A percentile compares a stretch with the other conserved stretches of the same genome.
Conservation (phyloP, 1,140 invertebrate genomes). For the Medauroidea extradentata region DNA sequence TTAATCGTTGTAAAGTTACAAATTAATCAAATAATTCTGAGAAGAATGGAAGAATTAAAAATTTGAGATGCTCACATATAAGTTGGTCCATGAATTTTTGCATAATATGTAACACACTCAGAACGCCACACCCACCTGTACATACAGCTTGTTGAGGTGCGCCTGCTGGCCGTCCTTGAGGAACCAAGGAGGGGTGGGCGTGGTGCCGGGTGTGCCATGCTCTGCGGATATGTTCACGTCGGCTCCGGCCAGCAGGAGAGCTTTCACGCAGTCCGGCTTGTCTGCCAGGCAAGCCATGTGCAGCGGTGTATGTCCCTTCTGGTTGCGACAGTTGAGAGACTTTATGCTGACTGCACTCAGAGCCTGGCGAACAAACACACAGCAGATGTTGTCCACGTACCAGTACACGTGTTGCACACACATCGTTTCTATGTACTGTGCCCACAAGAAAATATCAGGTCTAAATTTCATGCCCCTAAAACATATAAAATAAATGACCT, state of each 20-base stretch:
- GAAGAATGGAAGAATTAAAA: no score
- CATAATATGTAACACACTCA: no score
- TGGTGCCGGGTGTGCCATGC: constrained; percentile 32
- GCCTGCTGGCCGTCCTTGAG: constrained; percentile 63
- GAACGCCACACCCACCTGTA: constrained; percentile 17
- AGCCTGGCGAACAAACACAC: not conserved
- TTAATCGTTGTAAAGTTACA: no score
- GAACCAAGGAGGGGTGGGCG: constrained; percentile 47
- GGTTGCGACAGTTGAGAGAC: constrained; percentile 69
- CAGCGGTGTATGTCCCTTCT: constrained; percentile 76
- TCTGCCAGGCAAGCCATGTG: constrained; percentile 80
- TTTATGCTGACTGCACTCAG: not conserved
- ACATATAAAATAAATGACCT: no score
- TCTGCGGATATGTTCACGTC: constrained; percentile 72
- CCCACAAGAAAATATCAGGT: no score
- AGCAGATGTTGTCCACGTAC: not conserved
- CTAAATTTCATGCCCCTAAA: no score
- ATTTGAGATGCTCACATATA: no score
- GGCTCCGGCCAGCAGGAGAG: constrained; percentile 74
- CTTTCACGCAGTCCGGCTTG: constrained; percentile 82
- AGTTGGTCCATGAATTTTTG: no score
- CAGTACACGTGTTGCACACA: no score
- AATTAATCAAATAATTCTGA: no score
- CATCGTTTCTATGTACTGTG: no score
- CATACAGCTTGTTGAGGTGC: constrained; percentile 60